Percentiles rank a stretch among this genome's conserved stretches.
phyloP scores from a whole-genome alignment of 2,888 invertebrate species.

The Mycalesis mineus region DNA sequence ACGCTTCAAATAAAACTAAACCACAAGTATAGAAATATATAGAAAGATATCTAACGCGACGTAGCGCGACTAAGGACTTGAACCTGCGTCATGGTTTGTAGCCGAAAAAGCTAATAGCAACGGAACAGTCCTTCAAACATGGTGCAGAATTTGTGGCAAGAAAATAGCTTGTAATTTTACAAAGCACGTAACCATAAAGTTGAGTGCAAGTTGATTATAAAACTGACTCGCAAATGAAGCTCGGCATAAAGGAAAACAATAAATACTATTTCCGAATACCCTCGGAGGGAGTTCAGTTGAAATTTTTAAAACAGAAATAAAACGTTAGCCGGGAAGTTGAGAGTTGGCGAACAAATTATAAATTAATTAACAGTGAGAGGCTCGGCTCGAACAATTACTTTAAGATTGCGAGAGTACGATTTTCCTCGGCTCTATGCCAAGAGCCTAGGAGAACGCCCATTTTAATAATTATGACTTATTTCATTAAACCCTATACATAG shows the following conservation, averaged over 20 bases:
- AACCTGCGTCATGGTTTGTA: no score
- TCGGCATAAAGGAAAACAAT: conserved; percentile 25
- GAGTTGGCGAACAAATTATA: conserved; percentile 62
- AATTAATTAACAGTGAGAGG: conserved; percentile 68
- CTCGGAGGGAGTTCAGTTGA: conserved; percentile 28
- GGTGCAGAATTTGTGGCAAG: no score
- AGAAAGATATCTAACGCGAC: no score
- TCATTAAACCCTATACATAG: conserved; percentile 43
- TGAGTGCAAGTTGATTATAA: conserved; percentile 9
- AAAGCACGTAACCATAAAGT: not conserved
- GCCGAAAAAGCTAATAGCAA: no score
- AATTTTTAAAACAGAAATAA: conserved; percentile 38
- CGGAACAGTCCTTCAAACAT: no score
- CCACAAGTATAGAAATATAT: no score
- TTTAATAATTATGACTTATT: conserved; percentile 63
- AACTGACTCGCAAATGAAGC: conserved; percentile 17
- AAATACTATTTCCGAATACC: conserved; percentile 27
- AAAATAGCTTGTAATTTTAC: no score
- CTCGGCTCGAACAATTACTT: conserved; percentile 56
- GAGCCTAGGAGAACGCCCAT: conserved; percentile 44
- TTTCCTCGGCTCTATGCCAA: conserved; percentile 57
- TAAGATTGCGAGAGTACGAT: conserved; percentile 56
- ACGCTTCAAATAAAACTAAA: no score
- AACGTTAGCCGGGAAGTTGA: conserved; percentile 42
- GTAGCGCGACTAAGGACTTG: no score